These are phyloP conservation scores for Lordiphosa stackelbergi DNA, from an alignment of 1,140 invertebrate genomes.

Conservation along the genomic window DNA sequence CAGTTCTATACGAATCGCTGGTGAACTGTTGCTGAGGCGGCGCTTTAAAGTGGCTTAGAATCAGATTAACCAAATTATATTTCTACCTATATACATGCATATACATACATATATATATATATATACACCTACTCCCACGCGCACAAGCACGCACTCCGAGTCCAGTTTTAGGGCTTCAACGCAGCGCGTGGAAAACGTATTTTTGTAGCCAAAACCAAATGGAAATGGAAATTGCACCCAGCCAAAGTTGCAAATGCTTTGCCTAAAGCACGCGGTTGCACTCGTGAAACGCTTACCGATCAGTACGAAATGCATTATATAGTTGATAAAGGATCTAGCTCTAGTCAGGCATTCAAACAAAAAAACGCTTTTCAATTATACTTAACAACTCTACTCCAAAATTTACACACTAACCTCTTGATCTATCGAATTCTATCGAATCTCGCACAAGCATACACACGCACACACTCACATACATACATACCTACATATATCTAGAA, in stretches of 20 bases:
- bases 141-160: conserved; percentile 1
- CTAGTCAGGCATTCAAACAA: conserved; percentile 27
- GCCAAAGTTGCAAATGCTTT: conserved; percentile 62
- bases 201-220: conserved; percentile 58
- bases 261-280: conserved; percentile 54
- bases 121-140: conserved; percentile 9
- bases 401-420: conserved; percentile 21
- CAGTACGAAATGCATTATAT: conserved; percentile 62
- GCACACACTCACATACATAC: not conserved
- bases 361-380: not conserved
- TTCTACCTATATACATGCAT: conserved; percentile 38
- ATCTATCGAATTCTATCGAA: conserved; percentile 24
- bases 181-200: conserved; percentile 42
- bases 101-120: conserved; percentile 28
- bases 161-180: conserved; percentile 22
- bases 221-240: conserved; percentile 48
- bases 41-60: conserved; percentile 55
- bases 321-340: conserved; percentile 23
- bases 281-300: conserved; percentile 66
- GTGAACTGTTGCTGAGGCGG: conserved; percentile 31
- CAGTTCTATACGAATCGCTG: conserved; percentile 73
- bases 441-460: conserved; percentile 27
- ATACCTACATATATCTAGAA: conserved; percentile 14
- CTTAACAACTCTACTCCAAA: conserved; percentile 3
- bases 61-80: conserved; percentile 67